Percentiles rank a stretch among this genome's conserved stretches.
phyloP scores from a whole-genome alignment of 2,113 vertebrate species.

The Neogobius melanostomus region DNA sequence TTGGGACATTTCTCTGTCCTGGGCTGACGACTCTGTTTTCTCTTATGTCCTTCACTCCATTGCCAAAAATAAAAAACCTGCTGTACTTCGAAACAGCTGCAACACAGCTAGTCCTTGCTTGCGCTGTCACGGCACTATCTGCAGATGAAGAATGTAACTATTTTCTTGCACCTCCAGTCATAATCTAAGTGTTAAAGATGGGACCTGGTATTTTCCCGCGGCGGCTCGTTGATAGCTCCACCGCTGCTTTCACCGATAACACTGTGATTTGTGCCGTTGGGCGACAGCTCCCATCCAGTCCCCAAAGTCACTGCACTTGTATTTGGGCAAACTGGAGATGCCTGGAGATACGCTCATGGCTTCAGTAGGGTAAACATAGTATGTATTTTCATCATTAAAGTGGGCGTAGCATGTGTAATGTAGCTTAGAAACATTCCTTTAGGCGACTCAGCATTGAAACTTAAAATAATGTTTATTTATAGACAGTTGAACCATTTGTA shows the following conservation, averaged over 20 bases:
- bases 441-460: too few species aligned
- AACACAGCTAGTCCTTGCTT: background rate
- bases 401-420: too few species aligned
- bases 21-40: too few species aligned
- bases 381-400: background rate
- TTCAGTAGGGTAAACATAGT: background rate
- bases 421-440: too few species aligned
- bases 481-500: too few species aligned
- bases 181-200: conserved; percentile 5
- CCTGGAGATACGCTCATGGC: background rate
- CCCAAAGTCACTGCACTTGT: background rate
- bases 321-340: background rate
- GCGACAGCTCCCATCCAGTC: background rate
- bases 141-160: background rate
- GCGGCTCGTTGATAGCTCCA: background rate
- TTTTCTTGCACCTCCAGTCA: background rate
- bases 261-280: background rate
- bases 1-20: too few species aligned
- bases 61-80: too few species aligned
- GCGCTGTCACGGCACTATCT: background rate
- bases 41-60: too few species aligned
- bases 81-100: too few species aligned
- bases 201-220: background rate
- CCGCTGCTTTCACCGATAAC: background rate
- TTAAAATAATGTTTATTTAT: too few species aligned